Evolutionary conservation across 2,113 vertebrate genomes (phyloP).

Genomic region (Coreoperca whiteheadi): DNA sequence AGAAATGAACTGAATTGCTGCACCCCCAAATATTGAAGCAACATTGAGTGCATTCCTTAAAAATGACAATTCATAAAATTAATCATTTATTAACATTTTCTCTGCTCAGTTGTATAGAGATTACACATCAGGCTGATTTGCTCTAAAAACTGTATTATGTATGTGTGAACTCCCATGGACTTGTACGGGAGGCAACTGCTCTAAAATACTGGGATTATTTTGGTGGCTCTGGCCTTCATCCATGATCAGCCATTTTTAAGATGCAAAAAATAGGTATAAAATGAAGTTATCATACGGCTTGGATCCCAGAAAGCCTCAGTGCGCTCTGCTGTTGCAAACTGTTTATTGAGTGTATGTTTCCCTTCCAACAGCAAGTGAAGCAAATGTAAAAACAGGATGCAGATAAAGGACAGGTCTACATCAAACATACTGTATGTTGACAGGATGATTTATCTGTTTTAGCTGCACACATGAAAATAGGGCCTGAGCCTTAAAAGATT

Average conservation of each 20-base stretch:
- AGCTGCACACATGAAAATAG: constrained; percentile 53
- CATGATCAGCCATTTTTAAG: constrained; percentile 6
- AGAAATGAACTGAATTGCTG: background rate
- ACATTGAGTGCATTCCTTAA: background rate
- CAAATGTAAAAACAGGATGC: constrained; percentile 36
- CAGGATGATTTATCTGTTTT: constrained; percentile 29
- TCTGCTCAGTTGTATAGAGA: background rate
- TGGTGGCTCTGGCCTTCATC: background rate
- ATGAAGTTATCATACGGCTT: background rate
- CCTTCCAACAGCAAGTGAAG: constrained; percentile 19
- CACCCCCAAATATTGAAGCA: background rate
- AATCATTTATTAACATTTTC: background rate
- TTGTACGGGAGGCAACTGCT: background rate
- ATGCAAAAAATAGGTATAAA: constrained; percentile 3
- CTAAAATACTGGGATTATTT: background rate
- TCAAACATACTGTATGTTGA: background rate
- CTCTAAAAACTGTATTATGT: background rate
- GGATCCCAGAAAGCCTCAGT: background rate
- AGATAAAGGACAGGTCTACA: constrained; percentile 17
- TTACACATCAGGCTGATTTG: background rate
- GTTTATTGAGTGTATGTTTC: constrained; percentile 39
- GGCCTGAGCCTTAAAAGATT: constrained; percentile 10
- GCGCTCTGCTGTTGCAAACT: constrained; percentile 25
- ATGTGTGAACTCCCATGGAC: background rate
- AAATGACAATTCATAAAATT: background rate